Evolutionary conservation across 1,140 invertebrate genomes (phyloP).

Genomic region (Neodiprion lecontei): DNA sequence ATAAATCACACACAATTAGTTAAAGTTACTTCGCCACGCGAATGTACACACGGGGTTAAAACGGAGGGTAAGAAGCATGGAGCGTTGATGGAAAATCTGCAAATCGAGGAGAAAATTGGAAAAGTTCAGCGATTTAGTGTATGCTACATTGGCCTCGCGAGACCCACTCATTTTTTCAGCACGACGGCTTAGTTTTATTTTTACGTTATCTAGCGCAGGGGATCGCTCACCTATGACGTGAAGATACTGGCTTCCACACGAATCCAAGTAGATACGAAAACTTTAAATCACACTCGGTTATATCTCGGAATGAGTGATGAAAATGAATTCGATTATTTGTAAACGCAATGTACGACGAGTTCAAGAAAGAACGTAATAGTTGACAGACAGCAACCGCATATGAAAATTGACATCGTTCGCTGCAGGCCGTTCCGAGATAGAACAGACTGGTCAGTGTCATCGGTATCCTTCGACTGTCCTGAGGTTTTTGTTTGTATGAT

Average conservation of each 20-base stretch:
- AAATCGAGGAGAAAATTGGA: conserved; percentile 36
- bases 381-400: no score
- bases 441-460: not conserved
- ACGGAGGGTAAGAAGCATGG: not conserved
- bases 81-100: conserved; percentile 23
- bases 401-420: not conserved
- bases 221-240: not conserved
- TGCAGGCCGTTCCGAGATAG: not conserved
- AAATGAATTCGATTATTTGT: no score
- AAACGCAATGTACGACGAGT: not conserved
- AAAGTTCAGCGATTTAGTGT: conserved; percentile 28
- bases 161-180: conserved; percentile 25
- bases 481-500: not conserved
- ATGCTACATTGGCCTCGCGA: conserved; percentile 29
- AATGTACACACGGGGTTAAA: not conserved
- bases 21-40: no score
- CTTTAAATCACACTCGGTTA: no score
- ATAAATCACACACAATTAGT: no score
- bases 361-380: not conserved
- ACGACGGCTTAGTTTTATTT: not conserved
- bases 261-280: no score
- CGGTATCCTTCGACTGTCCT: not conserved
- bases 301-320: no score
- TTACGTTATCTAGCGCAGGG: not conserved
- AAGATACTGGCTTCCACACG: no score